These are phyloP conservation scores for Semibalanus balanoides DNA, from an alignment of 1,140 invertebrate species.

Conservation along the genomic window DNA sequence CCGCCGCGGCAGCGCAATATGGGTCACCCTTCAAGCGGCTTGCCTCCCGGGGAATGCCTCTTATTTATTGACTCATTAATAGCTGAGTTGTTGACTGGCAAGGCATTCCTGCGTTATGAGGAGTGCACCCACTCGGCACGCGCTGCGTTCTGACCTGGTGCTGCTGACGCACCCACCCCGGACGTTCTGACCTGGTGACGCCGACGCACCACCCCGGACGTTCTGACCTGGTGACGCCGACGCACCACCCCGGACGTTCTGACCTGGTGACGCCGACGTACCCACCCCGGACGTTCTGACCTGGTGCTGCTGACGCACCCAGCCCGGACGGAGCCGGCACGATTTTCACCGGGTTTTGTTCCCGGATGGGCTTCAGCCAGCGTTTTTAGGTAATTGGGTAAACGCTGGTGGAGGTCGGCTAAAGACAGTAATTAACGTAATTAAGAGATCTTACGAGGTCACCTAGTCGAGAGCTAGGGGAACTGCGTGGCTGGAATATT, in stretches of 20 bases:
- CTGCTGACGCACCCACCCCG: too few relatives aligned
- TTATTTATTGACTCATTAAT: conserved; percentile 1
- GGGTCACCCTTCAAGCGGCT: background rate
- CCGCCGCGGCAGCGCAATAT: background rate
- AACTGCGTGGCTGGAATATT: too few relatives aligned
- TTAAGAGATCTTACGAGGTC: background rate
- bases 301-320: too few relatives aligned
- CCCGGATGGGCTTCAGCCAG: background rate
- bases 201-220: too few relatives aligned
- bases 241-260: too few relatives aligned
- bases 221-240: too few relatives aligned
- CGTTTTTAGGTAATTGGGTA: background rate
- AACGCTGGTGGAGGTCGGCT: background rate
- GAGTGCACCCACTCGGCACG: background rate
- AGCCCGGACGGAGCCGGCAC: too few relatives aligned
- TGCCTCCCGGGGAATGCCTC: background rate
- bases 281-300: too few relatives aligned
- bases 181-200: too few relatives aligned
- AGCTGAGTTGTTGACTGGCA: background rate
- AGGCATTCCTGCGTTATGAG: background rate
- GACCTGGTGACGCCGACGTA: too few relatives aligned
- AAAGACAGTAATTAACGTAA: background rate
- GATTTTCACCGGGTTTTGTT: background rate
- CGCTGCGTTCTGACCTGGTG: too few relatives aligned
- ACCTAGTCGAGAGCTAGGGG: background rate